phyloP scores from a whole-genome alignment of 2,888 invertebrate species.

The Eupithecia abbreviata region DNA sequence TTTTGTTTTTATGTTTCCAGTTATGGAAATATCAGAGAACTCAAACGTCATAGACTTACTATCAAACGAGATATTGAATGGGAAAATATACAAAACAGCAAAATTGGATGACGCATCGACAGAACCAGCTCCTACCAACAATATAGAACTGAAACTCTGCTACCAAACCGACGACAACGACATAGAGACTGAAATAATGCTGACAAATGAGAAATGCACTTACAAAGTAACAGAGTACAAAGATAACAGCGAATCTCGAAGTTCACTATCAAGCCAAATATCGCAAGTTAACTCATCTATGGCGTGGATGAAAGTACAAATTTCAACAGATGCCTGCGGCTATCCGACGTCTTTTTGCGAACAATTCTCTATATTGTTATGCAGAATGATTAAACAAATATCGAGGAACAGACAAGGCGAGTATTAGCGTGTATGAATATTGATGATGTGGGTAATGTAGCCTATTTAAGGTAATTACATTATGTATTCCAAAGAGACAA shows the following conservation, averaged over 20 bases:
- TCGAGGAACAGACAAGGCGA: conserved; percentile 83
- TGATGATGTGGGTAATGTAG: conserved; percentile 6
- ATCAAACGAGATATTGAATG: conserved; percentile 84
- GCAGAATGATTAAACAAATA: conserved; percentile 85
- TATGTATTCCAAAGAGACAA: conserved; percentile 28
- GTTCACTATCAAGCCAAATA: conserved; percentile 69
- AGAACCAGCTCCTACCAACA: conserved; percentile 58
- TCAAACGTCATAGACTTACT: conserved; percentile 77
- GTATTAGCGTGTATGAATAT: conserved; percentile 27
- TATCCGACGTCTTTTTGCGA: conserved; percentile 81
- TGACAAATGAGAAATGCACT: conserved; percentile 69
- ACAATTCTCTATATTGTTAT: conserved; percentile 84
- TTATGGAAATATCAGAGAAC: conserved; percentile 86
- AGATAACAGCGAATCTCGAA: conserved; percentile 63
- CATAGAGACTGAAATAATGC: conserved; percentile 70
- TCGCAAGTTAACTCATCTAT: conserved; percentile 71
- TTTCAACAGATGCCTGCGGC: conserved; percentile 66
- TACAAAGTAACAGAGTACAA: conserved; percentile 72
- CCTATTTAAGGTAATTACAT: conserved; percentile 24
- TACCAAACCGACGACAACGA: conserved; percentile 69
- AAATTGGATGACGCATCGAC: conserved; percentile 56
- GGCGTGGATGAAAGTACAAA: conserved; percentile 83
- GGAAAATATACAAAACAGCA: conserved; percentile 76
- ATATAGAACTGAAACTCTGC: conserved; percentile 71
- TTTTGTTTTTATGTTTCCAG: conserved; percentile 63